Conservation (phyloP, 2,888 invertebrate species). For the Embidobia sp. region DNA sequence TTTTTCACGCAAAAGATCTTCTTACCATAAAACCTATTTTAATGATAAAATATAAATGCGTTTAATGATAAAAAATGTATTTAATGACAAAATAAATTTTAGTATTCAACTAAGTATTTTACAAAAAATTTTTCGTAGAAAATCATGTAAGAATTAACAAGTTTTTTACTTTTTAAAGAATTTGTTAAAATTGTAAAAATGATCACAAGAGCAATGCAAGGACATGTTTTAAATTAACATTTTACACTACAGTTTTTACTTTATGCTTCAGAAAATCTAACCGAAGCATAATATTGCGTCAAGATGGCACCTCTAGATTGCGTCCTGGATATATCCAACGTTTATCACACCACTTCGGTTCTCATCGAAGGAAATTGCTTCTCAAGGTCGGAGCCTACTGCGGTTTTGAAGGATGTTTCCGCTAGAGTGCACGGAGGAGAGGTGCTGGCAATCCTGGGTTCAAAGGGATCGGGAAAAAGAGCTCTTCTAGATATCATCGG, state of each 20-base stretch:
- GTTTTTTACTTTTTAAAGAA: too few relatives aligned
- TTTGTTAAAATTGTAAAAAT: not conserved
- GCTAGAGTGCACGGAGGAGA: slow-evolving; percentile 95
- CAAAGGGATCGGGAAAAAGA: slow-evolving; percentile 97
- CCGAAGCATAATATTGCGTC: not conserved
- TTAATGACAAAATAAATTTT: too few relatives aligned
- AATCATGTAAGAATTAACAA: too few relatives aligned
- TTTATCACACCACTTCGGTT: slow-evolving; percentile 86
- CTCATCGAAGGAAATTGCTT: slow-evolving; percentile 75
- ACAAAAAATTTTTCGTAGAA: not conserved
- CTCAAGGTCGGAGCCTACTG: slow-evolving; percentile 78
- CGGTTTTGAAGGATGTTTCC: slow-evolving; percentile 96
- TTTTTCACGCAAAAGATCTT: too few relatives aligned
- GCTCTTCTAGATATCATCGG: slow-evolving; percentile 95
- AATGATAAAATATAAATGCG: too few relatives aligned
- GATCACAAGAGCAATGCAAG: not conserved
- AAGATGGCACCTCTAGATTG: slow-evolving; percentile 92
- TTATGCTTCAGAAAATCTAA: slow-evolving; percentile 8
- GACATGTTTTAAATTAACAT: not conserved
- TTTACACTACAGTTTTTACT: not conserved
- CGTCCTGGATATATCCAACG: slow-evolving; percentile 92
- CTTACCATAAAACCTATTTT: slow-evolving; percentile 3
- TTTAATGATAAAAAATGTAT: too few relatives aligned
- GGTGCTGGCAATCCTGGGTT: slow-evolving; percentile 95
- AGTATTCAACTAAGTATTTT: too few relatives aligned